Conservation (phyloP, 2,888 invertebrate genomes). For the Coleophora flavipennella region DNA sequence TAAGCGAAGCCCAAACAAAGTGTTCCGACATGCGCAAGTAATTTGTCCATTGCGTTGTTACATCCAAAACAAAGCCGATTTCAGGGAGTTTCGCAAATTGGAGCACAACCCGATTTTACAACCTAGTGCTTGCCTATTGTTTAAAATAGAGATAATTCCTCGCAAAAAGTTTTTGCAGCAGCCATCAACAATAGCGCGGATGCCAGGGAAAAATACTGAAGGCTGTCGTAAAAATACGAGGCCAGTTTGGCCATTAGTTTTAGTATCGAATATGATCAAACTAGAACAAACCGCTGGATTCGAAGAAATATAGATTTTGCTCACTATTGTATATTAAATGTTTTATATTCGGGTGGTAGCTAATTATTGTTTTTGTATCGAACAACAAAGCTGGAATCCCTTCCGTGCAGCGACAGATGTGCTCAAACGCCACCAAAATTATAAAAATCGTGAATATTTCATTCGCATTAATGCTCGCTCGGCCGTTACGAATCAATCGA, state of each 20-base stretch:
- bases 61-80: conserved; percentile 44
- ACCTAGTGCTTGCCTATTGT: conserved; percentile 36
- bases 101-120: conserved; percentile 52
- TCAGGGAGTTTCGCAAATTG: conserved; percentile 50
- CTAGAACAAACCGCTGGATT: too few relatives aligned
- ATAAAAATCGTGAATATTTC: conserved; percentile 70
- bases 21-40: conserved; percentile 49
- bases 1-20: conserved; percentile 46
- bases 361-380: conserved; percentile 7
- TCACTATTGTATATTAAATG: too few relatives aligned
- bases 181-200: conserved; percentile 39
- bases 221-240: conserved; percentile 44
- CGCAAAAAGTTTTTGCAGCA: conserved; percentile 52
- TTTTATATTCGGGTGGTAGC: too few relatives aligned
- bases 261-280: too few relatives aligned
- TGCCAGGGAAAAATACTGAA: conserved; percentile 33
- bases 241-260: conserved; percentile 21
- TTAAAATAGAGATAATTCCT: conserved; percentile 40
- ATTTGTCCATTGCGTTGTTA: conserved; percentile 51
- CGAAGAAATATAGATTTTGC: too few relatives aligned
- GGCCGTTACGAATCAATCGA: conserved; percentile 71
- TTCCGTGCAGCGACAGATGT: conserved; percentile 54
- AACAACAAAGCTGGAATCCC: conserved; percentile 8
- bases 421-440: conserved; percentile 51
- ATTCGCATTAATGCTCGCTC: conserved; percentile 63